Conservation (phyloP, 2,113 vertebrate species). For the Daphoenositta chrysoptera region DNA sequence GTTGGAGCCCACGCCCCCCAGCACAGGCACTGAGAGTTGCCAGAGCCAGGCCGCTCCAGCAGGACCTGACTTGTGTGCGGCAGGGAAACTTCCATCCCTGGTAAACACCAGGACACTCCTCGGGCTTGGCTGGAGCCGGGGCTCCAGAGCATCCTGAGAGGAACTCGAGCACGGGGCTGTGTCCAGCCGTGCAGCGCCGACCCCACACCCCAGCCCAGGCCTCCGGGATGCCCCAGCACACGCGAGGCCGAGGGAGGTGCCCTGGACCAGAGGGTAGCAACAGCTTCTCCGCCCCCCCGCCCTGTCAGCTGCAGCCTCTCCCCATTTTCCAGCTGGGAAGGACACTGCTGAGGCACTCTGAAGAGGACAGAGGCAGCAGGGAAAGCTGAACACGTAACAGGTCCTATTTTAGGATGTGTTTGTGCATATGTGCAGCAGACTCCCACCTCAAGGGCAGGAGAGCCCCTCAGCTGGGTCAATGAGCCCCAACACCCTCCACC, state of each 20-base stretch:
- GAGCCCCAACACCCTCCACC: not conserved
- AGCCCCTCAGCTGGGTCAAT: accelerated
- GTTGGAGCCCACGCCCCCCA: accelerated
- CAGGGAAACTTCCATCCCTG: not conserved
- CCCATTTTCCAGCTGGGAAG: not conserved
- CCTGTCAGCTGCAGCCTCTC: not conserved
- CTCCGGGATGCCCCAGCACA: not conserved
- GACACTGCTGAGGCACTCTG: not conserved
- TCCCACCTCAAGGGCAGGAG: not conserved
- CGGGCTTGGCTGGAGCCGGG: accelerated
- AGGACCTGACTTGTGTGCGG: too few relatives aligned
- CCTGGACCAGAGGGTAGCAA: not conserved
- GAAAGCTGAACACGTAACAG: accelerated
- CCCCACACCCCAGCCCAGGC: not conserved
- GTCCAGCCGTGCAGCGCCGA: not conserved
- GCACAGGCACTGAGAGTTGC: accelerated
- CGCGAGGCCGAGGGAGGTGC: not conserved
- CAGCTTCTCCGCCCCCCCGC: not conserved
- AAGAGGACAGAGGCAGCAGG: not conserved
- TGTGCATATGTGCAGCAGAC: not conserved
- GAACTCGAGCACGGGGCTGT: accelerated
- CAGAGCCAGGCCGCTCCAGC: not conserved
- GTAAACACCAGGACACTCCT: too few relatives aligned
- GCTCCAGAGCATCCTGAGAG: not conserved
- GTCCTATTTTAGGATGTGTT: not conserved